A percentile compares a stretch with the other conserved stretches of the same genome.
Evolutionary conservation across 2,113 vertebrate genomes (phyloP).

Genomic region (Mormoops blainvillei): DNA sequence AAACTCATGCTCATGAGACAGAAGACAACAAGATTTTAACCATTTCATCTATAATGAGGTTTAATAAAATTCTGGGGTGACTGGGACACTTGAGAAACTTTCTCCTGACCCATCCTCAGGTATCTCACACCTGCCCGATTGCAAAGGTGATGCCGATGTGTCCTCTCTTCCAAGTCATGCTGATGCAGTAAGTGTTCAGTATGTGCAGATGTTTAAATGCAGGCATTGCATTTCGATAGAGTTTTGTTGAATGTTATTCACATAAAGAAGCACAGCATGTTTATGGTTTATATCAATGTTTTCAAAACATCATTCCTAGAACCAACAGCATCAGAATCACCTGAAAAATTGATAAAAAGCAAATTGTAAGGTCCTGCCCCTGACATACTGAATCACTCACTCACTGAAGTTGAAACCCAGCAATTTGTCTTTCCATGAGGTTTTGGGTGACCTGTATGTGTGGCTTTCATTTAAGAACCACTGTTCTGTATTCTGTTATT

Average conservation of each 20-base stretch:
- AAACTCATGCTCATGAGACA: background rate
- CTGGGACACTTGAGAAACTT: background rate
- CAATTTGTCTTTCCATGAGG: background rate
- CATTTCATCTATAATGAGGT: background rate
- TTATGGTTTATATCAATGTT: background rate
- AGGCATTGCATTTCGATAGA: background rate
- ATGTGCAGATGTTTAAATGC: too few relatives aligned
- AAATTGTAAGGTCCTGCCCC: background rate
- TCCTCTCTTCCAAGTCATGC: background rate
- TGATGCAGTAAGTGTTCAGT: background rate
- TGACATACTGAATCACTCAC: background rate
- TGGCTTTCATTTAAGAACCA: background rate
- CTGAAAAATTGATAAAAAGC: background rate
- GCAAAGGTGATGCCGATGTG: background rate
- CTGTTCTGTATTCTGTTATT: background rate
- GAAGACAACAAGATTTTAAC: background rate
- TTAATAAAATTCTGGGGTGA: background rate
- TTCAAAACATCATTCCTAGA: background rate
- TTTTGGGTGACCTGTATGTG: background rate
- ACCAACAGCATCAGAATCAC: background rate
- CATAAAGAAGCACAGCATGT: background rate
- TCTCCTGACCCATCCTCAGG: background rate
- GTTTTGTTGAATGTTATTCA: background rate
- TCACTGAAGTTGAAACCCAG: background rate
- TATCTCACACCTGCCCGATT: background rate